Evolutionary conservation across 1,140 invertebrate genomes (phyloP).

Genomic region (Macrotrachela quadricornifera): DNA sequence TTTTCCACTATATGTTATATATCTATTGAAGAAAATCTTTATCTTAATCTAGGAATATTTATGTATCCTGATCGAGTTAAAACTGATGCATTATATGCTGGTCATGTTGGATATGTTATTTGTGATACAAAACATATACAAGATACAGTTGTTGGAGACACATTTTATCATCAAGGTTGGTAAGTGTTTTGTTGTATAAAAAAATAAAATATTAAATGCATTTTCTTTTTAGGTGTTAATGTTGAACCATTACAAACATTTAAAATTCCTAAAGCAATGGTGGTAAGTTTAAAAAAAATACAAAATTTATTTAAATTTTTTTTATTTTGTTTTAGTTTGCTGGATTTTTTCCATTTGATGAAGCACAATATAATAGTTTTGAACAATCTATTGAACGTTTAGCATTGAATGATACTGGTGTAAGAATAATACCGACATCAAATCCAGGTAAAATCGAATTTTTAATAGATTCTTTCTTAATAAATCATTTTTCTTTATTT

Average conservation of each 20-base stretch:
- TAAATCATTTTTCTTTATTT: conserved; percentile 38
- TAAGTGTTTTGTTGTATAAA: too few relatives aligned
- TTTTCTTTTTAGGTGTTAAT: too few relatives aligned
- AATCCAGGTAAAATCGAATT: conserved; percentile 41
- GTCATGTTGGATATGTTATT: conserved; percentile 53
- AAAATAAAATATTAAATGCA: neutral
- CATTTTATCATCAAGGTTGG: conserved; percentile 35
- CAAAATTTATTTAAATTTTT: neutral
- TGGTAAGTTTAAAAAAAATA: neutral
- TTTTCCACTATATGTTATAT: too few relatives aligned
- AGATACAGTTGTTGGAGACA: conserved; percentile 65
- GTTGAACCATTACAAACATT: neutral
- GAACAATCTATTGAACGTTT: conserved; percentile 64
- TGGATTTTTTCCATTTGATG: conserved; percentile 73
- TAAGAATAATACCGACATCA: conserved; percentile 53
- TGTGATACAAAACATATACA: conserved; percentile 55
- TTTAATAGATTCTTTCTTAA: neutral
- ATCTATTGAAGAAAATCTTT: too few relatives aligned
- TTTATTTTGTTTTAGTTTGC: conserved; percentile 40
- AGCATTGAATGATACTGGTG: conserved; percentile 75
- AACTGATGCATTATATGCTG: conserved; percentile 43
- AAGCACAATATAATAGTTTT: conserved; percentile 47
- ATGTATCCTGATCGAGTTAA: conserved; percentile 51
- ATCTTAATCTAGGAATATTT: conserved; percentile 19
- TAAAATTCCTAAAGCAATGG: conserved; percentile 7